A percentile compares a stretch with the other conserved stretches of the same genome.
Conservation (phyloP, 2,113 vertebrate species). For the Rutilus rutilus region DNA sequence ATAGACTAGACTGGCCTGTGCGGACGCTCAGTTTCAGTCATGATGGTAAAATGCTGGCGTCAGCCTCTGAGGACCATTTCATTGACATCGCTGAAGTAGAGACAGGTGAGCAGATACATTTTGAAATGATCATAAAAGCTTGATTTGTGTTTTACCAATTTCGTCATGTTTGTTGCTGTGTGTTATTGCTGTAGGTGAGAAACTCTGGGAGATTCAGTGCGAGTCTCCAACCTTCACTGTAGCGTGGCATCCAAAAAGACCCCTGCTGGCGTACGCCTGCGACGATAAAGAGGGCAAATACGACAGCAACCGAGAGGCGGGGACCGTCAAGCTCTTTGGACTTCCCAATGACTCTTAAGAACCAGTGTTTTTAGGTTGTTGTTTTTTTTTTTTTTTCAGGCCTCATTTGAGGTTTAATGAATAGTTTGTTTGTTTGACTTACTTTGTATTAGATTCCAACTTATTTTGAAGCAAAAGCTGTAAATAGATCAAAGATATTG, state of each 20-base stretch:
- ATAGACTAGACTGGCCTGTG: constrained; percentile 95
- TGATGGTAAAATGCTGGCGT: constrained; percentile 96
- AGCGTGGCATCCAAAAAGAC: constrained; percentile 97
- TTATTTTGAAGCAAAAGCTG: background rate
- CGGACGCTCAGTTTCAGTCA: constrained; percentile 97
- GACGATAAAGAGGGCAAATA: constrained; percentile 99
- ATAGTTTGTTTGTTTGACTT: background rate
- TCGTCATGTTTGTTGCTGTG: background rate
- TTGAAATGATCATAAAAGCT: background rate
- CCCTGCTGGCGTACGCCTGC: constrained; percentile 93
- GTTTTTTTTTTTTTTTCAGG: background rate
- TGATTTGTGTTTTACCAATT: background rate
- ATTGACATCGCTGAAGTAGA: constrained; percentile 98
- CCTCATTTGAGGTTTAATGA: background rate
- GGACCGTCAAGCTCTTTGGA: constrained; percentile 97
- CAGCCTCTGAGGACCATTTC: constrained; percentile 96
- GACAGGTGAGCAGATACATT: constrained; percentile 79
- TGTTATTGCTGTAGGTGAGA: constrained; percentile 83
- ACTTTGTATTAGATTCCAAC: background rate
- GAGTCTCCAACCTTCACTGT: constrained; percentile 98
- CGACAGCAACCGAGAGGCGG: constrained; percentile 93
- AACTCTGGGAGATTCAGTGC: constrained; percentile 98
- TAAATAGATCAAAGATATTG: background rate
- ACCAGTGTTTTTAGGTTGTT: background rate
- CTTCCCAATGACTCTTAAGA: constrained; percentile 93